Evolutionary conservation across 2,888 invertebrate genomes (phyloP).

Genomic region (Agriotes lineatus): DNA sequence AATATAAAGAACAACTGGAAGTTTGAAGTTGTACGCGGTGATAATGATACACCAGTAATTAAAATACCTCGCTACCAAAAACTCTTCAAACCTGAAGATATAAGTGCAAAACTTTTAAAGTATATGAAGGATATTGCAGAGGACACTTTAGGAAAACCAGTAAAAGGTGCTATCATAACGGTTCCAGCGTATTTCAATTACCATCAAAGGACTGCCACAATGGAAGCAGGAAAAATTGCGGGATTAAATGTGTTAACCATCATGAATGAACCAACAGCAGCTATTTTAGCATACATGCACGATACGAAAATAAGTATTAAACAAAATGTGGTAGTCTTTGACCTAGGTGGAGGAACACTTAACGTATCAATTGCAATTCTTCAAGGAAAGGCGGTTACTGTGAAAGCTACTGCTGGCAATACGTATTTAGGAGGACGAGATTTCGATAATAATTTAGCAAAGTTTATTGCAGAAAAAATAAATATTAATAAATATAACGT

Average conservation of each 20-base stretch:
- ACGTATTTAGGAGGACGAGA: slow-evolving; percentile 26
- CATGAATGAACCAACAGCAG: slow-evolving; percentile 25
- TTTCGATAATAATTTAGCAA: slow-evolving; percentile 21
- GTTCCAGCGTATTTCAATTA: slow-evolving; percentile 32
- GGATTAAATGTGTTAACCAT: slow-evolving; percentile 23
- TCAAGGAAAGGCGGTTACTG: neutral
- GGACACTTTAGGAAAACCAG: neutral
- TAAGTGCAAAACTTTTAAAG: slow-evolving; percentile 20
- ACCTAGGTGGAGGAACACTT: slow-evolving; percentile 33
- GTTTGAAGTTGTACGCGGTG: slow-evolving; percentile 1
- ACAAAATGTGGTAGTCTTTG: slow-evolving; percentile 23
- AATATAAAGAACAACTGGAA: slow-evolving; percentile 12
- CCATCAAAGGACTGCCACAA: slow-evolving; percentile 85
- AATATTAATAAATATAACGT: neutral
- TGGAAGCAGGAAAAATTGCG: slow-evolving; percentile 80
- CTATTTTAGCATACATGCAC: slow-evolving; percentile 24
- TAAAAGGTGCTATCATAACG: slow-evolving; percentile 20
- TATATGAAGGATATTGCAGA: slow-evolving; percentile 29
- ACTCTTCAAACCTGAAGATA: slow-evolving; percentile 18
- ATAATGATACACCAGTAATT: slow-evolving; percentile 11
- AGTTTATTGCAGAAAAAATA: slow-evolving; percentile 8
- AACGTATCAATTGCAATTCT: slow-evolving; percentile 18
- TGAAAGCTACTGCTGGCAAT: slow-evolving; percentile 28
- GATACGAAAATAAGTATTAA: neutral
- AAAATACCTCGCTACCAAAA: neutral